These are phyloP conservation scores for Hoplias malabaricus DNA, from an alignment of 2,113 vertebrate genomes.

Conservation along the genomic window DNA sequence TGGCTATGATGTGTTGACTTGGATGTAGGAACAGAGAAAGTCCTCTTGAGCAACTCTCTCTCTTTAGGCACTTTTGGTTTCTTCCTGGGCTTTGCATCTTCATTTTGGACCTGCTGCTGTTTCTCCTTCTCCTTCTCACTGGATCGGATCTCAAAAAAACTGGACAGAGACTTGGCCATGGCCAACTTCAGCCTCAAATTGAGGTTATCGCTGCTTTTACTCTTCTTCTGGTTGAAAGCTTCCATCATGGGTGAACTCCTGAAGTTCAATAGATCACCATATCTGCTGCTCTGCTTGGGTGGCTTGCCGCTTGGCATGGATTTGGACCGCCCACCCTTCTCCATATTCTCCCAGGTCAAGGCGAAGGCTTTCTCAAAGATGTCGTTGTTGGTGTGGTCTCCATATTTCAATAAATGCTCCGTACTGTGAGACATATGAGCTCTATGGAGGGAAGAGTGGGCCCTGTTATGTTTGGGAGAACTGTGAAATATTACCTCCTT, in stretches of 20 bases:
- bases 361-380: conserved; percentile 67
- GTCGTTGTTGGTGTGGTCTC: conserved; percentile 68
- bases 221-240: conserved; percentile 61
- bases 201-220: conserved; percentile 71
- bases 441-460: conserved; percentile 17
- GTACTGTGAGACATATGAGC: conserved; percentile 22
- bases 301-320: conserved; percentile 30
- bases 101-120: conserved; percentile 58
- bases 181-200: conserved; percentile 72
- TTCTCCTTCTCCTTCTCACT: conserved; percentile 75
- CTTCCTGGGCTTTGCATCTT: conserved; percentile 69
- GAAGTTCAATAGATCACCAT: conserved; percentile 34
- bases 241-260: conserved; percentile 51
- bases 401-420: conserved; percentile 36
- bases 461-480: neutral
- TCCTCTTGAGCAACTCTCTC: conserved; percentile 62
- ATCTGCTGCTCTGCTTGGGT: conserved; percentile 31
- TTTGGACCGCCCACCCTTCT: conserved; percentile 21
- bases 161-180: conserved; percentile 78
- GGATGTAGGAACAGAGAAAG: conserved; percentile 48
- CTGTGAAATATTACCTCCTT: neutral
- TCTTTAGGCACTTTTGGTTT: conserved; percentile 69
- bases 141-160: conserved; percentile 77
- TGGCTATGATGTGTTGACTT: conserved; percentile 12
- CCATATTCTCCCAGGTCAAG: conserved; percentile 40